phyloP scores from a whole-genome alignment of 2,888 invertebrate genomes.

The Caenorhabditis parvicauda region DNA sequence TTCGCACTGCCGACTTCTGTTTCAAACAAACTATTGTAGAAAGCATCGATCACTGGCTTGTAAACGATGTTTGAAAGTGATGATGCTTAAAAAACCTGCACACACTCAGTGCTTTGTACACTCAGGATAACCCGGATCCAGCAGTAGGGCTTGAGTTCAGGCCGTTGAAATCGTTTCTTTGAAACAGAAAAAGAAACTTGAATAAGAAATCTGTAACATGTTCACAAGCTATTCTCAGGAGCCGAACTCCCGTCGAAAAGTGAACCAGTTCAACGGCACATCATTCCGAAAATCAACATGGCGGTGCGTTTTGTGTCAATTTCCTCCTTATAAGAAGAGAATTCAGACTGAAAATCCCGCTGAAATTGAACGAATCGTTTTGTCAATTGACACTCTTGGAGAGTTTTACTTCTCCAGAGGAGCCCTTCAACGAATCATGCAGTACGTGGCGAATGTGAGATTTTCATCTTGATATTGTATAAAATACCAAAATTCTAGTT shows the following conservation, averaged over 20 bases:
- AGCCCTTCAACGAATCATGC: constrained; percentile 55
- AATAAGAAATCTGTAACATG: neutral
- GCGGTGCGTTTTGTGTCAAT: too few species aligned
- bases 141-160: too few species aligned
- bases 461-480: constrained; percentile 12
- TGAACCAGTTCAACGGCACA: constrained; percentile 35
- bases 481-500: neutral
- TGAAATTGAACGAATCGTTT: constrained; percentile 81
- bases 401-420: constrained; percentile 72
- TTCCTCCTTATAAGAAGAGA: too few species aligned
- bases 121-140: too few species aligned
- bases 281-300: neutral
- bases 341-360: constrained; percentile 62
- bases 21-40: too few species aligned
- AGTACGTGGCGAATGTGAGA: constrained; percentile 55
- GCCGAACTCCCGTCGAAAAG: constrained; percentile 44
- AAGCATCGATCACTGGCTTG: too few species aligned
- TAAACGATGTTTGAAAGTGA: too few species aligned
- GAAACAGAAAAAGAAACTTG: neutral
- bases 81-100: too few species aligned
- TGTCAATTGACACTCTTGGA: constrained; percentile 88
- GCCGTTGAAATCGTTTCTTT: too few species aligned
- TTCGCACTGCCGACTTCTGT: too few species aligned
- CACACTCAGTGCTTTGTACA: too few species aligned
- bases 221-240: constrained; percentile 10